These are phyloP conservation scores for Pomacea canaliculata DNA, from an alignment of 2,888 invertebrate species.

Conservation along the genomic window DNA sequence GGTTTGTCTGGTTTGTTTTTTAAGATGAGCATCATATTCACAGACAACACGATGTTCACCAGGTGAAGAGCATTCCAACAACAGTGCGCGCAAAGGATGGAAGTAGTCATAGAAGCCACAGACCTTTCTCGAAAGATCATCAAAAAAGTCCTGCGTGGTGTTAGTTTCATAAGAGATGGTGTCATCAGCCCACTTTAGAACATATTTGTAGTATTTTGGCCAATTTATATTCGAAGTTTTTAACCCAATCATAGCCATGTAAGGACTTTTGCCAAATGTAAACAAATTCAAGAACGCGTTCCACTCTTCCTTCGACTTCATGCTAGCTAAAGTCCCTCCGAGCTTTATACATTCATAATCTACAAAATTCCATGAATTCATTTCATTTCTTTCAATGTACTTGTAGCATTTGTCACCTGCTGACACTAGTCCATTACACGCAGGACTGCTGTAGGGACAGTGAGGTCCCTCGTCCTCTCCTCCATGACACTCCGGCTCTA, in stretches of 20 bases:
- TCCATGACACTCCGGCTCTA: too few species aligned
- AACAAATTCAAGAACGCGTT: not conserved
- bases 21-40: too few species aligned
- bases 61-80: too few species aligned
- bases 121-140: not conserved
- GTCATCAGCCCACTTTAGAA: slow-evolving; percentile 9
- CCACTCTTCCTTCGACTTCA: slow-evolving; percentile 11
- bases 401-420: not conserved
- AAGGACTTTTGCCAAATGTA: not conserved
- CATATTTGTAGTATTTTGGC: slow-evolving; percentile 4
- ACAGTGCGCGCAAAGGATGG: too few species aligned
- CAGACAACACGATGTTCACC: too few species aligned
- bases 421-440: slow-evolving; percentile 1
- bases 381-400: not conserved
- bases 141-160: not conserved
- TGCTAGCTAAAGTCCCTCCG: slow-evolving; percentile 7
- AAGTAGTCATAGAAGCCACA: not conserved
- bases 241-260: not conserved
- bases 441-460: slow-evolving; percentile 18
- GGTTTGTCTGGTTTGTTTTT: too few species aligned
- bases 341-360: slow-evolving; percentile 1
- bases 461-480: not conserved
- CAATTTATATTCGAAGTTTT: not conserved
- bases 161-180: not conserved
- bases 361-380: not conserved